Evolutionary conservation across 2,888 invertebrate genomes (phyloP).

Genomic region (Sarcophaga caerulescens): DNA sequence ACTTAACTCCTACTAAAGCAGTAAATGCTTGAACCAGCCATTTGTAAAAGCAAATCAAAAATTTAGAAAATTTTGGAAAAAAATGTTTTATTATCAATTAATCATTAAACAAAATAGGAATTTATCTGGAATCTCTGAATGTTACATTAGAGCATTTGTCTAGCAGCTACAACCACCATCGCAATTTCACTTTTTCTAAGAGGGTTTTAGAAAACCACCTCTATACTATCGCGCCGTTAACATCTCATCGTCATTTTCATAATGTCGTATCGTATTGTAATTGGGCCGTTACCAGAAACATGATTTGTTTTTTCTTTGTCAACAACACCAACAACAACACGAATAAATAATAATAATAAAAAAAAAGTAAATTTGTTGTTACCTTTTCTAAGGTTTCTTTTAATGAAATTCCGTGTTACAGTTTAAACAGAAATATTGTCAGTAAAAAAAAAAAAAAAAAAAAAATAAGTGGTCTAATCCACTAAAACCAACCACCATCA

Average conservation of each 20-base stretch:
- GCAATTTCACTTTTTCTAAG: background rate
- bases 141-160: background rate
- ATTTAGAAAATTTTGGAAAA: background rate
- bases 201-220: background rate
- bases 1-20: no score
- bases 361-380: background rate
- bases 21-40: background rate
- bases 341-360: background rate
- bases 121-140: background rate
- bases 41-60: background rate
- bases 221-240: background rate
- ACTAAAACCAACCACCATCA: background rate
- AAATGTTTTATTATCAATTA: background rate
- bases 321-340: background rate
- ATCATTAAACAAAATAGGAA: background rate
- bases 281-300: constrained; percentile 23
- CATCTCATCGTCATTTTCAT: background rate
- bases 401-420: constrained; percentile 46
- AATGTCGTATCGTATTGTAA: background rate
- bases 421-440: constrained; percentile 8
- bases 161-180: background rate
- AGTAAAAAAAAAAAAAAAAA: background rate
- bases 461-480: constrained; percentile 31
- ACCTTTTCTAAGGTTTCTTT: constrained; percentile 56
- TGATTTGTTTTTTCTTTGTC: background rate